Percentiles rank a stretch among this genome's conserved stretches.
phyloP scores from a whole-genome alignment of 2,888 invertebrate genomes.

The Notodonta ziczac region DNA sequence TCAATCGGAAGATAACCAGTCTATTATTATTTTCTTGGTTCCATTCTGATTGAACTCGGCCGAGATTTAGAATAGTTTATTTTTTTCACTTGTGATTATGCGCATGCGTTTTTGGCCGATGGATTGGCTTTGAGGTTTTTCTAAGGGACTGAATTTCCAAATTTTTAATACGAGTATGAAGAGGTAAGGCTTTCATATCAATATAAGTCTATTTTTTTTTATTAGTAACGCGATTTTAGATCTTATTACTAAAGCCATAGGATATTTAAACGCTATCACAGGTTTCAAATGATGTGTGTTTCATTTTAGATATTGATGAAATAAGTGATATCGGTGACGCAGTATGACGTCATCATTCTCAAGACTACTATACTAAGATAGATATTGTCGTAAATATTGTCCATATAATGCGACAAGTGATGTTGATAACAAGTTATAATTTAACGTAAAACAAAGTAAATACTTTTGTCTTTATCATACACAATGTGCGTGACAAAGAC shows the following conservation, averaged over 20 bases:
- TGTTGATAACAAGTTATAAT: too few species aligned
- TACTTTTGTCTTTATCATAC: too few species aligned
- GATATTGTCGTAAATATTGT: too few species aligned
- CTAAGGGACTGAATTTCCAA: constrained; percentile 20
- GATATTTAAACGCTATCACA: too few species aligned
- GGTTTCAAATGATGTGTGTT: too few species aligned
- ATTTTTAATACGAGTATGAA: constrained; percentile 18
- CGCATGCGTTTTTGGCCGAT: constrained; percentile 39
- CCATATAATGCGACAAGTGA: too few species aligned
- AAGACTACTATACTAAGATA: too few species aligned
- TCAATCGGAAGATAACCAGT: background rate
- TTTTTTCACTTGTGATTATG: constrained; percentile 26
- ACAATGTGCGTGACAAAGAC: too few species aligned
- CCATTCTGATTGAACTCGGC: background rate
- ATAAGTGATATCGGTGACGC: too few species aligned
- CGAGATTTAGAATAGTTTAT: constrained; percentile 25
- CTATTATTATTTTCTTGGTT: background rate
- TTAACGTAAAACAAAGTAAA: too few species aligned
- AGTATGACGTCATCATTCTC: too few species aligned
- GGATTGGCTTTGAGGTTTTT: constrained; percentile 34
- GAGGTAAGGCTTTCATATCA: constrained; percentile 34
- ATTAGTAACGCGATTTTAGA: constrained; percentile 19
- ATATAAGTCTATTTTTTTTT: constrained; percentile 25
- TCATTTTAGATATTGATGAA: too few species aligned
- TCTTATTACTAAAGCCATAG: constrained; percentile 36